phyloP scores from a whole-genome alignment of 2,113 vertebrate genomes.

The Microtus ochrogaster region DNA sequence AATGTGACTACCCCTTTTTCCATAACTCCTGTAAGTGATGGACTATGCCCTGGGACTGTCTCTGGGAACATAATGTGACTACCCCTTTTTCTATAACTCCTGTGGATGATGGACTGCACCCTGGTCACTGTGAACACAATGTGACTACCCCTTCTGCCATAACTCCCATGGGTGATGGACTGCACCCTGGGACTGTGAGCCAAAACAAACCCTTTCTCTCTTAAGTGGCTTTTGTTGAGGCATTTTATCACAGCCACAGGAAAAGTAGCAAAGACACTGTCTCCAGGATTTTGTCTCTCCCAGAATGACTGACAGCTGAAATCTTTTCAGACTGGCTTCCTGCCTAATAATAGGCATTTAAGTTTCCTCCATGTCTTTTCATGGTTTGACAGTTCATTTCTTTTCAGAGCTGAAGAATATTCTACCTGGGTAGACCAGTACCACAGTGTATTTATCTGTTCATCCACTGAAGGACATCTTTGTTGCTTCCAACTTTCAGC shows the following conservation, averaged over 20 bases:
- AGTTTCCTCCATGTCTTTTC: neutral
- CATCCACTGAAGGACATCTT: neutral
- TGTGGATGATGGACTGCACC: neutral
- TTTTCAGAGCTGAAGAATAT: neutral
- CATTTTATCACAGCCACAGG: neutral
- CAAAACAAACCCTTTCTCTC: neutral
- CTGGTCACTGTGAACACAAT: neutral
- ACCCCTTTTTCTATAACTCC: too few relatives aligned
- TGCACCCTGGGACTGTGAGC: neutral
- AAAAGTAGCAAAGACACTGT: neutral
- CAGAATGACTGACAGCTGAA: neutral
- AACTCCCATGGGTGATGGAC: neutral
- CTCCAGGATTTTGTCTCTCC: neutral
- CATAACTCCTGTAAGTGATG: too few relatives aligned
- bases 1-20: too few relatives aligned
- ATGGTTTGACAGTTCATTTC: neutral
- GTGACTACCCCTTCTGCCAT: neutral
- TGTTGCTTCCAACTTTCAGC: neutral
- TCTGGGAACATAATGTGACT: neutral
- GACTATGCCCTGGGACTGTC: too few relatives aligned
- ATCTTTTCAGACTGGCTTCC: neutral
- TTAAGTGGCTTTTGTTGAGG: neutral
- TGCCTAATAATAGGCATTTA: neutral
- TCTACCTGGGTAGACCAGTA: neutral
- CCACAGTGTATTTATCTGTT: slow-evolving; percentile 6